phyloP scores from a whole-genome alignment of 2,113 vertebrate species.

The Crotophaga sulcirostris region DNA sequence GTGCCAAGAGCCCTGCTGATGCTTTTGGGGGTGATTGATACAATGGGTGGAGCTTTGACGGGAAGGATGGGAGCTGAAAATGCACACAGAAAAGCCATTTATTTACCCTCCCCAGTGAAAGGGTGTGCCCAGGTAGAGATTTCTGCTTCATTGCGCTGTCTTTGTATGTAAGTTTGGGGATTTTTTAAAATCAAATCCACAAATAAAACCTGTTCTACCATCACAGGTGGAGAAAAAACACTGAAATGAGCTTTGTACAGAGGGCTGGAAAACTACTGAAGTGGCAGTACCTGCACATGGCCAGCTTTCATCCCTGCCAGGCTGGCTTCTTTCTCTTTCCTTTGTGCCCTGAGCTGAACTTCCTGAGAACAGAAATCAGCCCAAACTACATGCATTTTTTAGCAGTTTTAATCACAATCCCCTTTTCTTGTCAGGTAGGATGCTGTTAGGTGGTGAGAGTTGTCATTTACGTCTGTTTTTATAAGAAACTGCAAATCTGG shows the following conservation, averaged over 20 bases:
- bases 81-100: background rate
- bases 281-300: background rate
- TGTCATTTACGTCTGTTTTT: background rate
- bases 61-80: conserved; percentile 26
- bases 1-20: background rate
- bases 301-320: accelerated
- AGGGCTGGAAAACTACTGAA: conserved; percentile 34
- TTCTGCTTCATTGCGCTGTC: background rate
- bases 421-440: background rate
- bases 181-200: background rate
- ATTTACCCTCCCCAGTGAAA: background rate
- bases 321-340: background rate
- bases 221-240: background rate
- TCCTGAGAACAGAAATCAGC: background rate
- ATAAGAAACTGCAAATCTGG: background rate
- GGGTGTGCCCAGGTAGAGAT: background rate
- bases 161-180: background rate
- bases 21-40: conserved; percentile 3
- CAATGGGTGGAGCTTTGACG: conserved; percentile 34
- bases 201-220: background rate
- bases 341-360: background rate
- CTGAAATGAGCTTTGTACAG: background rate
- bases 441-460: background rate
- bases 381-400: background rate
- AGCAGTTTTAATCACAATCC: background rate